Conservation (phyloP, 2,113 vertebrate species). For the Camelus dromedarius region DNA sequence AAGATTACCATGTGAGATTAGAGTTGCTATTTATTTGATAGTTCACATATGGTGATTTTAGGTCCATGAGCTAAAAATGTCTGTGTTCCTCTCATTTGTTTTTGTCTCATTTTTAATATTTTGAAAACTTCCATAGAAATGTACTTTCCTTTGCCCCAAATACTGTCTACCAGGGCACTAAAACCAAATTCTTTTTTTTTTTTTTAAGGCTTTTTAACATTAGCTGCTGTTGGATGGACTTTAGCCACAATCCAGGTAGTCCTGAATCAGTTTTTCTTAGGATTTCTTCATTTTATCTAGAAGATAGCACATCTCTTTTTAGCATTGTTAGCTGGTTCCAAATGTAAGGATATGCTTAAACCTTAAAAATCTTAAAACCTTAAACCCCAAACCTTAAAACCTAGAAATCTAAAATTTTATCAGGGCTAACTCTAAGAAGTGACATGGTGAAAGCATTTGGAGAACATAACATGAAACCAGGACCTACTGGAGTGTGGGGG, state of each 20-base stretch:
- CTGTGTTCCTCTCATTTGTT: slow-evolving; percentile 57
- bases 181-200: not conserved
- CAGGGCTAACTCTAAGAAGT: not conserved
- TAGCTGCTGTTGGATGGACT: not conserved
- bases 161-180: not conserved
- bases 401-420: not conserved
- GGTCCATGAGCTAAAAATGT: slow-evolving; percentile 42
- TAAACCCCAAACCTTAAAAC: not conserved
- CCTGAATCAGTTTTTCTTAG: not conserved
- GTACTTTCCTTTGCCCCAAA: slow-evolving; percentile 11
- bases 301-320: slow-evolving; percentile 46
- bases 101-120: slow-evolving; percentile 61
- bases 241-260: not conserved
- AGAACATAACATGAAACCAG: not conserved
- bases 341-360: slow-evolving; percentile 41
- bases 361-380: slow-evolving; percentile 5
- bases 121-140: slow-evolving; percentile 46
- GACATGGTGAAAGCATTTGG: not conserved
- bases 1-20: slow-evolving; percentile 60
- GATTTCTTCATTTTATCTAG: not conserved
- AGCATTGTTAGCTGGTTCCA: slow-evolving; percentile 50
- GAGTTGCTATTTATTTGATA: slow-evolving; percentile 70
- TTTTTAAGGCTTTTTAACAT: not conserved
- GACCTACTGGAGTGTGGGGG: not conserved
- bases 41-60: slow-evolving; percentile 63